These are phyloP conservation scores for Trachops cirrhosus DNA, from an alignment of 2,797 vertebrate species.

Conservation along the genomic window DNA sequence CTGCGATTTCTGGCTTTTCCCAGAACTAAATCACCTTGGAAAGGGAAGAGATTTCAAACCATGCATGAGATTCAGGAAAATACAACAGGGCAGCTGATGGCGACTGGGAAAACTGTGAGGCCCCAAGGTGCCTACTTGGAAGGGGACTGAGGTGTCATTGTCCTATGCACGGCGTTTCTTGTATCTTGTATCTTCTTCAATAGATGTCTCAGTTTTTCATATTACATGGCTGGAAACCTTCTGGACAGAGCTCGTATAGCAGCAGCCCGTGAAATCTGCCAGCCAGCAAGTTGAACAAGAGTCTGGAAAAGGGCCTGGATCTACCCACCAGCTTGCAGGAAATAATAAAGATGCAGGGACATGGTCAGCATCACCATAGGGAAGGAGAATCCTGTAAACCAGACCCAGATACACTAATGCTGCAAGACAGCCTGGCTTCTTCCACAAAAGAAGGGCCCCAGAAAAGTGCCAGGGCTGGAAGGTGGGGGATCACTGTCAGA, in stretches of 20 bases:
- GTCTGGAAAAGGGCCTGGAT: neutral
- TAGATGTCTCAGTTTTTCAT: neutral
- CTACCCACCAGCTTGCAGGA: neutral
- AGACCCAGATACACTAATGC: neutral
- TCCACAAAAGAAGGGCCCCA: neutral
- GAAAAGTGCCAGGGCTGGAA: neutral
- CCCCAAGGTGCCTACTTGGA: neutral
- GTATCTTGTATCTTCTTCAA: neutral
- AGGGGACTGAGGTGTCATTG: neutral
- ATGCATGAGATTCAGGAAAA: neutral
- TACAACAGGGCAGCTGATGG: neutral
- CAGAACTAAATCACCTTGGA: neutral
- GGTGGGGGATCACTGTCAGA: neutral
- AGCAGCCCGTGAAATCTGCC: neutral
- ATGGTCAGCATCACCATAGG: accelerated
- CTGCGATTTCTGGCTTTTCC: neutral
- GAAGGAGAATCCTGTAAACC: neutral
- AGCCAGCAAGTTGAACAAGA: neutral
- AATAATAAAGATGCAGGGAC: neutral
- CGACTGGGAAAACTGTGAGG: neutral
- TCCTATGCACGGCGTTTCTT: neutral
- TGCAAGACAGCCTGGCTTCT: neutral
- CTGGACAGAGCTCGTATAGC: neutral
- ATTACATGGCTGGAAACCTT: neutral
- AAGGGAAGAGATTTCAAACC: neutral